These are phyloP conservation scores for Puntigrus tetrazona DNA, from an alignment of 2,113 vertebrate species.

Conservation along the genomic window DNA sequence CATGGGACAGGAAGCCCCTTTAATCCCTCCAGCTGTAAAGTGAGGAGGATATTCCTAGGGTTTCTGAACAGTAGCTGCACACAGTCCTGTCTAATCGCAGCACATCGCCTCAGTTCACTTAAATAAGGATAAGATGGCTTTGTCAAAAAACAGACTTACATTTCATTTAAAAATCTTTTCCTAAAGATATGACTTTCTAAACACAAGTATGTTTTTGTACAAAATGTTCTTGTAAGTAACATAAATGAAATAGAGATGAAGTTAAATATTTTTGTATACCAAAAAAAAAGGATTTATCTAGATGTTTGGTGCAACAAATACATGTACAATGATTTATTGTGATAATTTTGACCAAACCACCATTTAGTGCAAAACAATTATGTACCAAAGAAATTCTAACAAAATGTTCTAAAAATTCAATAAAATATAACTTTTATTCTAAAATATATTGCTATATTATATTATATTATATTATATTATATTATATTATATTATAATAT, in stretches of 20 bases:
- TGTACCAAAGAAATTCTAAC: background rate
- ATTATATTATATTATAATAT: too few species aligned
- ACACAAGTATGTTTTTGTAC: background rate
- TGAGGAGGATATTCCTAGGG: slow-evolving; percentile 40
- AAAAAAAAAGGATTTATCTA: background rate
- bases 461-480: too few species aligned
- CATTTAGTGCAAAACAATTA: background rate
- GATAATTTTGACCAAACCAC: background rate
- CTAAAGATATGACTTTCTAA: background rate
- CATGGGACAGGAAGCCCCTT: slow-evolving; percentile 73
- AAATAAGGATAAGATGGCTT: background rate
- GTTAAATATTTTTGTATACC: background rate
- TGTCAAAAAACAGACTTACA: background rate
- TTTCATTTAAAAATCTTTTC: background rate
- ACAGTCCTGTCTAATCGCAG: slow-evolving; percentile 1
- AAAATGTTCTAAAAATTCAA: background rate
- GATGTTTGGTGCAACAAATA: background rate
- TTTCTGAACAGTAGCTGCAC: slow-evolving; percentile 12
- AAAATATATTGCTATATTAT: too few species aligned
- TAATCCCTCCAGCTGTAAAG: slow-evolving; percentile 68
- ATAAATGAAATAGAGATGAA: background rate
- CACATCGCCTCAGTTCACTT: background rate
- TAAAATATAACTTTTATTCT: background rate
- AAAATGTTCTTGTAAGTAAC: background rate
- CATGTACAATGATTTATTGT: background rate